Evolutionary conservation across 1,140 invertebrate genomes (phyloP).

Genomic region (Cherax destructor): DNA sequence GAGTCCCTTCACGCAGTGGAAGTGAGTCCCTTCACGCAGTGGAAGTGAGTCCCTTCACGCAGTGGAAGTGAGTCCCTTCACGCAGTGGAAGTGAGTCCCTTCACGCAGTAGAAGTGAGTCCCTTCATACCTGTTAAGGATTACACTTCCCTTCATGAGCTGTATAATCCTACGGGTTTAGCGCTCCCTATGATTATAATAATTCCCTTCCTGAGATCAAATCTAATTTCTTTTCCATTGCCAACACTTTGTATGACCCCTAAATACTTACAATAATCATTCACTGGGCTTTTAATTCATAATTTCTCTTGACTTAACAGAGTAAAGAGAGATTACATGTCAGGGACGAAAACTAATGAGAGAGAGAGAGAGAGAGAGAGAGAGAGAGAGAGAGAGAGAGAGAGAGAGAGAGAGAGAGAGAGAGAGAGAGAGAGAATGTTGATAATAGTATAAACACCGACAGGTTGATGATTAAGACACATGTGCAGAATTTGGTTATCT

Average conservation of each 20-base stretch:
- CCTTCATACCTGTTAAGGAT: background rate
- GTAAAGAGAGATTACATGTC: background rate
- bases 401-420: slow-evolving; percentile 29
- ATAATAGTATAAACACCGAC: no score
- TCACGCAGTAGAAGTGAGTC: no score
- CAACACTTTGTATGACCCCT: no score
- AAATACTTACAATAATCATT: no score
- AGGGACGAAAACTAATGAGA: background rate
- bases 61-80: background rate
- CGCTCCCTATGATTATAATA: background rate
- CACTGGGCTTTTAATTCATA: no score
- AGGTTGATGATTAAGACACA: no score
- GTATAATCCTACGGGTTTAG: no score
- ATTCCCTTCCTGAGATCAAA: background rate
- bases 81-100: no score
- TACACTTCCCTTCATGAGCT: background rate
- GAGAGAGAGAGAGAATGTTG: slow-evolving; percentile 16
- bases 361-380: slow-evolving; percentile 15
- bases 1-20: background rate
- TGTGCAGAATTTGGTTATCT: no score
- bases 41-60: background rate
- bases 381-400: slow-evolving; percentile 21
- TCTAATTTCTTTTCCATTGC: no score
- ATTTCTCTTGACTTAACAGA: no score
- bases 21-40: background rate